Conservation (phyloP, 2,113 vertebrate species). For the Symphodus melops region DNA sequence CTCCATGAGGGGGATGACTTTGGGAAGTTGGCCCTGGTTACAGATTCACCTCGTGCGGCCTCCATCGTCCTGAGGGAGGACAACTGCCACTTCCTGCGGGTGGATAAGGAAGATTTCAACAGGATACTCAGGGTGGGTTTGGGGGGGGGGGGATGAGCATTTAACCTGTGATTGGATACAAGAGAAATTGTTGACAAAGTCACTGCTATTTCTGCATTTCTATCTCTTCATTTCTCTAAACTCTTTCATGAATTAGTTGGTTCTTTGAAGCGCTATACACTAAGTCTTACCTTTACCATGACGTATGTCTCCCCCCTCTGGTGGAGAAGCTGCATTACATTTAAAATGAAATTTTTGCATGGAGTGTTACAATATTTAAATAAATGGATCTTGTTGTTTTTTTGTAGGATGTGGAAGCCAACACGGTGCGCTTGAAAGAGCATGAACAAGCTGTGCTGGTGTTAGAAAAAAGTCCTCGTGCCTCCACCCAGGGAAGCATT, state of each 20-base stretch:
- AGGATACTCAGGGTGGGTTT: slow-evolving; percentile 93
- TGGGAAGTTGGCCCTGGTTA: slow-evolving; percentile 96
- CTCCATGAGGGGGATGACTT: slow-evolving; percentile 98
- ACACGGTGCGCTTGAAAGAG: slow-evolving; percentile 98
- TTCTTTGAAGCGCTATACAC: no score
- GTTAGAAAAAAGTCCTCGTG: slow-evolving; percentile 94
- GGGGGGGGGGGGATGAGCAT: background rate
- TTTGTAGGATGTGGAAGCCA: slow-evolving; percentile 96
- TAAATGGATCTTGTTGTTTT: slow-evolving; percentile 44
- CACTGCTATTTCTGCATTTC: background rate
- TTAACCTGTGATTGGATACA: background rate
- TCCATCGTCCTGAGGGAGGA: slow-evolving; percentile 97
- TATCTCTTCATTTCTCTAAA: background rate
- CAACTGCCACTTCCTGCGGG: slow-evolving; percentile 97
- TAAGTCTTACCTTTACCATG: background rate
- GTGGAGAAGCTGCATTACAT: slow-evolving; percentile 10
- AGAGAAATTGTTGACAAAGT: background rate
- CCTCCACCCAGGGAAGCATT: slow-evolving; percentile 90
- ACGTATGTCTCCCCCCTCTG: slow-evolving; percentile 66
- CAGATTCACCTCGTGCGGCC: slow-evolving; percentile 94
- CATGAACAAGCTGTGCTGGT: slow-evolving; percentile 97
- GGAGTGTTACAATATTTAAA: background rate
- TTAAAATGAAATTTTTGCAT: background rate
- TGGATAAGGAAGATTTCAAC: slow-evolving; percentile 99
- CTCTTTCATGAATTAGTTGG: no score